Conservation (phyloP, 2,797 vertebrate genomes). For the Enteromius trimaculatus region DNA sequence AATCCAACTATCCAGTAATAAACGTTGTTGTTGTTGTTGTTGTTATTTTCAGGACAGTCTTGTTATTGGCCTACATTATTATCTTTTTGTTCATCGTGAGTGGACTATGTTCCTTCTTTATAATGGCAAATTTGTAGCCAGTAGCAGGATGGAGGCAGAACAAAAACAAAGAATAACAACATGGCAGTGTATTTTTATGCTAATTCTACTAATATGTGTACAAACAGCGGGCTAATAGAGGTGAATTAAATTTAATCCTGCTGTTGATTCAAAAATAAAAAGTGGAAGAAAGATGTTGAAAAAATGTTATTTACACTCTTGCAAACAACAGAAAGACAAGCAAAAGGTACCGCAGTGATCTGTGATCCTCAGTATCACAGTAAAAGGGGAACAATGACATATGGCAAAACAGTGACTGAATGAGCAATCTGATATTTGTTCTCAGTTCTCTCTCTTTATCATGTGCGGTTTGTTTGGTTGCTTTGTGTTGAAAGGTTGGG, state of each 20-base stretch:
- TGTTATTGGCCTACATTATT: slow-evolving; percentile 10
- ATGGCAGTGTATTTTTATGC: not conserved
- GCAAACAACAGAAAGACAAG: not conserved
- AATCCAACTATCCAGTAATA: not conserved
- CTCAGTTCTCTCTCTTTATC: slow-evolving; percentile 29
- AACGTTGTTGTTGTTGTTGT: not conserved
- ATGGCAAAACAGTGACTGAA: not conserved
- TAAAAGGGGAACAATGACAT: slow-evolving; percentile 8
- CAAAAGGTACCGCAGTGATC: not conserved
- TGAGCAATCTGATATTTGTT: slow-evolving; percentile 32
- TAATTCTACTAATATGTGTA: not conserved
- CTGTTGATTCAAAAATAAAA: not conserved
- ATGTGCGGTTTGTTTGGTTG: slow-evolving; percentile 69
- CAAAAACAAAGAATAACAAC: slow-evolving; percentile 8
- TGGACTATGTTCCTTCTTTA: not conserved
- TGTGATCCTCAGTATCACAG: not conserved
- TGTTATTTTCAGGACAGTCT: not conserved
- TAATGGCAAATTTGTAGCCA: not conserved
- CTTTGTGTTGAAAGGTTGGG: slow-evolving; percentile 71
- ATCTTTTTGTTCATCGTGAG: slow-evolving; percentile 7
- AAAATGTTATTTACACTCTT: not conserved
- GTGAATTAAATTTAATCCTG: not conserved
- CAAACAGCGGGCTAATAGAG: not conserved
- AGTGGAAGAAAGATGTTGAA: not conserved
- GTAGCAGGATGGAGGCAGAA: not conserved